Percentiles rank a stretch among this genome's conserved stretches.
Evolutionary conservation across 2,113 vertebrate species (phyloP).

Genomic region (Aix galericulata): DNA sequence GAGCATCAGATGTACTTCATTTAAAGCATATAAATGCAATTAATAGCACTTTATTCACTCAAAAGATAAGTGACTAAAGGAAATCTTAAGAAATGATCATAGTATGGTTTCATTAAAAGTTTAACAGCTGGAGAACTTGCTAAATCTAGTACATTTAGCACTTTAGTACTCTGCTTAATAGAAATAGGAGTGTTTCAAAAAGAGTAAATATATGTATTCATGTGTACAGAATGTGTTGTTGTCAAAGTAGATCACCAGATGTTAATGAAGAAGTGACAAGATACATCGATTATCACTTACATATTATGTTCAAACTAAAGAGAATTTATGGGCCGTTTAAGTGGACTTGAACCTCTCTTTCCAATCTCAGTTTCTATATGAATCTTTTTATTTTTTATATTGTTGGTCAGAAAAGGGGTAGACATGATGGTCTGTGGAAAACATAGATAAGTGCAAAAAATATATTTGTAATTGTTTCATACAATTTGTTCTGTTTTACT

Average conservation of each 20-base stretch:
- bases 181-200: not conserved
- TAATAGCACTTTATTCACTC: slow-evolving; percentile 77
- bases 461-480: not conserved
- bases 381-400: not conserved
- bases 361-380: not conserved
- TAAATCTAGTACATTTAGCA: not conserved
- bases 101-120: not conserved
- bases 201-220: not conserved
- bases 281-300: not conserved
- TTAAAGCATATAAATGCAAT: slow-evolving; percentile 84
- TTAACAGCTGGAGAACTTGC: not conserved
- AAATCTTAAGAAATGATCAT: slow-evolving; percentile 23
- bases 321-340: not conserved
- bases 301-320: not conserved
- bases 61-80: slow-evolving; percentile 77
- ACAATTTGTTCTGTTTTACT: not conserved
- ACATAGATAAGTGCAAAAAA: not conserved
- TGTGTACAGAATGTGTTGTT: not conserved
- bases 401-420: not conserved
- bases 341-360: not conserved
- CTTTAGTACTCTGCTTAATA: not conserved
- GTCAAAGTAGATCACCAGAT: not conserved
- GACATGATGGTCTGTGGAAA: not conserved
- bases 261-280: not conserved
- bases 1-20: slow-evolving; percentile 80